Evolutionary conservation across 2,888 invertebrate species (phyloP).

Genomic region (Hypselothyrea guttata): DNA sequence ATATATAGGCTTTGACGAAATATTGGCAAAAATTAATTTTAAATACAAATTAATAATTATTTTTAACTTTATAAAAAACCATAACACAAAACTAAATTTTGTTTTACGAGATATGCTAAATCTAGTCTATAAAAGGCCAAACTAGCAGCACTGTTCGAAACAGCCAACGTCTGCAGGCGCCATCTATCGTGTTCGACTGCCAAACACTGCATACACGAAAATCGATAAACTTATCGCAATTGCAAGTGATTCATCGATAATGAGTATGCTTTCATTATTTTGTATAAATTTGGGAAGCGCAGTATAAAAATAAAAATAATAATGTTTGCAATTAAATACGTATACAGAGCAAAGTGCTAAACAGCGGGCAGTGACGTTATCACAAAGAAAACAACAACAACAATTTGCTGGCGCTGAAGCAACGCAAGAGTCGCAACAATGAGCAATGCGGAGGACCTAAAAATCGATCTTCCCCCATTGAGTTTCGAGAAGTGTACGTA

Average conservation of each 20-base stretch:
- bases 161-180: neutral
- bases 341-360: constrained; percentile 3
- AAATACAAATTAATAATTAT: too few relatives aligned
- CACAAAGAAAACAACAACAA: neutral
- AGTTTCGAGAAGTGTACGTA: constrained; percentile 87
- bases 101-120: too few relatives aligned
- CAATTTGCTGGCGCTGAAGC: neutral
- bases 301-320: constrained; percentile 6
- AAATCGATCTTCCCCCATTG: constrained; percentile 84
- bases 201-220: neutral
- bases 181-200: neutral
- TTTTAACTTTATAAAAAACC: too few relatives aligned
- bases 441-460: constrained; percentile 57
- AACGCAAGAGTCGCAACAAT: constrained; percentile 36
- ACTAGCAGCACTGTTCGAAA: too few relatives aligned
- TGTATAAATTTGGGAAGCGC: constrained; percentile 6
- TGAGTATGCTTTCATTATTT: constrained; percentile 13
- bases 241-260: constrained; percentile 16
- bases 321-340: constrained; percentile 17
- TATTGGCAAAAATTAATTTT: too few relatives aligned
- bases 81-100: too few relatives aligned
- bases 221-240: neutral
- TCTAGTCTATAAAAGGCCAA: too few relatives aligned
- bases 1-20: too few relatives aligned
- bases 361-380: constrained; percentile 1